phyloP scores from a whole-genome alignment of 2,888 invertebrate genomes.

The Caenorhabditis sp. region DNA sequence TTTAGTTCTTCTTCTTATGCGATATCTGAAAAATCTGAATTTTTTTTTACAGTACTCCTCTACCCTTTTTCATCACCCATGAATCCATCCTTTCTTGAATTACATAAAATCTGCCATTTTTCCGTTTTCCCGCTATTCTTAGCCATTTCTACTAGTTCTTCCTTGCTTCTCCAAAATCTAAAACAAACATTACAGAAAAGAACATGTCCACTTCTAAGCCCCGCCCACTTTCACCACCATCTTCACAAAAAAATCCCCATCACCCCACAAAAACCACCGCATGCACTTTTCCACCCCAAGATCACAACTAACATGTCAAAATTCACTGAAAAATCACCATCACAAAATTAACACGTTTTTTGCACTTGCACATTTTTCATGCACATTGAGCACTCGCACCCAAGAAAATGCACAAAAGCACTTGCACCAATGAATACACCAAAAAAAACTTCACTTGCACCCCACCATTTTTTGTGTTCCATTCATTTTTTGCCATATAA shows the following conservation, averaged over 20 bases:
- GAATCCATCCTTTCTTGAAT: too few relatives aligned
- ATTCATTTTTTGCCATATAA: not conserved
- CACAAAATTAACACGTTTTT: not conserved
- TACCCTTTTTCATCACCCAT: too few relatives aligned
- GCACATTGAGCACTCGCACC: not conserved
- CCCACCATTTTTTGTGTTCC: not conserved
- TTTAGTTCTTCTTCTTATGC: too few relatives aligned
- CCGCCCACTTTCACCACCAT: not conserved
- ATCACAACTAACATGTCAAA: not conserved
- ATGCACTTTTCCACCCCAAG: not conserved
- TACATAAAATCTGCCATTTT: too few relatives aligned
- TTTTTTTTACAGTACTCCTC: too few relatives aligned
- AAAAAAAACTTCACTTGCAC: not conserved
- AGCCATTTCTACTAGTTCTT: not conserved
- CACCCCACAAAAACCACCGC: not conserved
- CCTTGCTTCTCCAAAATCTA: not conserved
- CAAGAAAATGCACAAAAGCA: not conserved
- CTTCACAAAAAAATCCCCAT: not conserved
- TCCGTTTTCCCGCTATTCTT: not conserved
- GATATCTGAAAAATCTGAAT: too few relatives aligned
- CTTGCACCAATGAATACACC: constrained; percentile 2
- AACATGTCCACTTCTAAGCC: not conserved
- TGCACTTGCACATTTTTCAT: not conserved
- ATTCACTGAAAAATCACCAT: not conserved
- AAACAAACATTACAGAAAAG: not conserved